A percentile compares a stretch with the other conserved stretches of the same genome.
phyloP scores from a whole-genome alignment of 2,113 vertebrate genomes.

The Urocitellus parryii region DNA sequence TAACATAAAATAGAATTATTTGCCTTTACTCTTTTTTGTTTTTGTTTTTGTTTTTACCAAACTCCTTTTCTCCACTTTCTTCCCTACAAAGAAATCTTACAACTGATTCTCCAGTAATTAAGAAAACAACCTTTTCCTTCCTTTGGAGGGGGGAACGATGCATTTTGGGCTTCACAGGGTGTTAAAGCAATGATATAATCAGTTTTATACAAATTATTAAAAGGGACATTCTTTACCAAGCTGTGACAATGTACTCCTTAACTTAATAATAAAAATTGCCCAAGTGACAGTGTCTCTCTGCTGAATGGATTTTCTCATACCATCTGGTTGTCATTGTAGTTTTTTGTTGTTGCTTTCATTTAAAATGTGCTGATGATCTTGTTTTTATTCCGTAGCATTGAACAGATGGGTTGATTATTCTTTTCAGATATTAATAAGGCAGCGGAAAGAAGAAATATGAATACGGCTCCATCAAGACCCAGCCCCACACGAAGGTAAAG shows the following conservation, averaged over 20 bases:
- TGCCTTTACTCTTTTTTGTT: background rate
- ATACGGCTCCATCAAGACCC: constrained; percentile 97
- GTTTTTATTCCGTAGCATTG: constrained; percentile 93
- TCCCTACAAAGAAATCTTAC: constrained; percentile 33
- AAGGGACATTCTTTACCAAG: constrained; percentile 72
- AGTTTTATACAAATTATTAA: constrained; percentile 52
- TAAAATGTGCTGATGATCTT: constrained; percentile 90
- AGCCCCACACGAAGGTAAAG: constrained; percentile 99
- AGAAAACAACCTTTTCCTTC: constrained; percentile 23
- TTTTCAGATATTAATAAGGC: constrained; percentile 99
- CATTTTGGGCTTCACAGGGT: constrained; percentile 33
- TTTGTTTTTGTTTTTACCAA: background rate
- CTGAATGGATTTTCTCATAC: constrained; percentile 88
- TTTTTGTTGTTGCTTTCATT: constrained; percentile 87
- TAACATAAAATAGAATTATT: constrained; percentile 64
- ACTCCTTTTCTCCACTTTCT: background rate
- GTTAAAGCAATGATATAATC: constrained; percentile 38
- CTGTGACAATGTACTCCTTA: constrained; percentile 73
- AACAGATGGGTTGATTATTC: constrained; percentile 99
- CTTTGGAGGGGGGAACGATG: background rate
- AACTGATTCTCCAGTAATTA: background rate
- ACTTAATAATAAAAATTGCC: constrained; percentile 87
- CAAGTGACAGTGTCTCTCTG: constrained; percentile 85
- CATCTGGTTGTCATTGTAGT: constrained; percentile 86
- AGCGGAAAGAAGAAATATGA: constrained; percentile 98